phyloP scores from a whole-genome alignment of 2,113 vertebrate species.

The Fulmarus glacialis region DNA sequence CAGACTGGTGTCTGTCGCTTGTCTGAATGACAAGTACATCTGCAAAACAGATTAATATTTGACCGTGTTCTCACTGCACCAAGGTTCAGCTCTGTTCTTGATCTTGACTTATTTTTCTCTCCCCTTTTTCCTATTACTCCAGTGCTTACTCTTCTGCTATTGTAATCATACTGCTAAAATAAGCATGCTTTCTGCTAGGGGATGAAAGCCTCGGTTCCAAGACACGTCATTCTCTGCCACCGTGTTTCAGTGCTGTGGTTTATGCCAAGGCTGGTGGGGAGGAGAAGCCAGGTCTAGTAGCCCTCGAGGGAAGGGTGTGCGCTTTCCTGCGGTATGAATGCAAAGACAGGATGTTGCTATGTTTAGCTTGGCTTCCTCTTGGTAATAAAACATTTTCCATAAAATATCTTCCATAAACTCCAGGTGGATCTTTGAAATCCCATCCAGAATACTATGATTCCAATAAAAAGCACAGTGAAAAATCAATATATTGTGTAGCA shows the following conservation, averaged over 20 bases:
- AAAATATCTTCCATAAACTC: neutral
- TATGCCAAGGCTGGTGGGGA: neutral
- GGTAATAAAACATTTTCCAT: neutral
- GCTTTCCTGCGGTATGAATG: neutral
- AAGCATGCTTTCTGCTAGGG: neutral
- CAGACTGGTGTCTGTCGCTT: neutral
- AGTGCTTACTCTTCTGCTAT: neutral
- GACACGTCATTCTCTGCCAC: neutral
- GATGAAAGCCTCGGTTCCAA: neutral
- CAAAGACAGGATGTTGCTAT: neutral
- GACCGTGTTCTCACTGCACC: neutral
- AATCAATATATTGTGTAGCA: neutral
- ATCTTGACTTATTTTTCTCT: neutral
- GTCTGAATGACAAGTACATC: neutral
- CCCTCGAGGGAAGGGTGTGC: neutral
- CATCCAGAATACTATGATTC: neutral
- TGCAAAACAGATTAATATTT: neutral
- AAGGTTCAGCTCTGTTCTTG: neutral
- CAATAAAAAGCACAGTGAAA: neutral
- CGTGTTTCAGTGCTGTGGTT: neutral
- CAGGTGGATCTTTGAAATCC: neutral
- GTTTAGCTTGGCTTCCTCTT: conserved; percentile 14
- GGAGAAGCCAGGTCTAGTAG: neutral
- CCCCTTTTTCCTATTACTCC: neutral
- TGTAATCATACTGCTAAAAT: neutral